These are phyloP conservation scores for Cryptotis parvus DNA, from an alignment of 2,113 vertebrate genomes.

Conservation along the genomic window DNA sequence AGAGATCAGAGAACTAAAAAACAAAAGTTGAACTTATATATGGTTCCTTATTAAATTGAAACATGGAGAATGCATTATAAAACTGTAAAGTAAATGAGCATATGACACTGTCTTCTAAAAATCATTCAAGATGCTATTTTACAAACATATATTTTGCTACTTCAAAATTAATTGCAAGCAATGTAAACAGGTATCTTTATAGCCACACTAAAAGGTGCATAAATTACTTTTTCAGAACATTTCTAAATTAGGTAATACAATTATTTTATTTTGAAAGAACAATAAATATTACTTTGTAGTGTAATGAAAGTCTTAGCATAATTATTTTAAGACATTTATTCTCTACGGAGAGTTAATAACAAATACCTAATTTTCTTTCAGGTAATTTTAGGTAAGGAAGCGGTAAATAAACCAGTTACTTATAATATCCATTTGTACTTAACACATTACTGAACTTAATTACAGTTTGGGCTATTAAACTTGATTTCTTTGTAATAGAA, in stretches of 20 bases:
- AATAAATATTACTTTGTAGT: conserved; percentile 43
- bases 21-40: background rate
- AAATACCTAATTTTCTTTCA: conserved; percentile 15
- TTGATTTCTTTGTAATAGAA: conserved; percentile 57
- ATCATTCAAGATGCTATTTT: conserved; percentile 5
- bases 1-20: conserved; percentile 30
- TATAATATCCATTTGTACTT: conserved; percentile 1
- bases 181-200: conserved; percentile 8
- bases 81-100: background rate
- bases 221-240: conserved; percentile 31
- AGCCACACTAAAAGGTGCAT: background rate
- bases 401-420: background rate
- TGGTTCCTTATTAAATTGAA: conserved; percentile 10
- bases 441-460: conserved; percentile 57
- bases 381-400: conserved; percentile 36
- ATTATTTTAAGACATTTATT: conserved; percentile 45
- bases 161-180: conserved; percentile 42
- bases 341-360: conserved; percentile 9
- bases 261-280: background rate
- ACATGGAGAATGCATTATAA: background rate
- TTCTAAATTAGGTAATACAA: conserved; percentile 14
- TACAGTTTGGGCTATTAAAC: conserved; percentile 17
- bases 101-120: conserved; percentile 25
- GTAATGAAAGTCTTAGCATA: background rate
- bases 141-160: conserved; percentile 28